Base-by-base conservation (phyloP, 2,113 vertebrate species). In the Sterrhoptilus dennistouni region DNA sequence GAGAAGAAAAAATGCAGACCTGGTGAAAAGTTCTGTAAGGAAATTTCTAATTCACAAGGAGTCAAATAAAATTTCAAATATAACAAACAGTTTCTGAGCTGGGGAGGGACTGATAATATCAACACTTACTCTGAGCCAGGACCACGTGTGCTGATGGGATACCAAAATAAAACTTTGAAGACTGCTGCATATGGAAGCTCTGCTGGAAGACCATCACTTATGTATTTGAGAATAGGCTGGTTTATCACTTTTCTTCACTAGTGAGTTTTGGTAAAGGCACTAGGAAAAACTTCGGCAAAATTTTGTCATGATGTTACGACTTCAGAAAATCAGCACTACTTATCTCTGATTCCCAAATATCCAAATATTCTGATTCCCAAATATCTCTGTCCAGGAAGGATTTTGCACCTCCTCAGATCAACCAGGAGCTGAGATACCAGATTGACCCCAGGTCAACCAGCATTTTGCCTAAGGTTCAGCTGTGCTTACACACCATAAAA, bases 291-390 rank as follows among this genome's bases (percentile, higher is more conserved):
- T 87, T 35, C 3, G 21, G 33, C 38, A 7, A 90, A 68, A 11
- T 3, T 3, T 4, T 54, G 11, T 25, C 19, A 11, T 2, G 15
- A 15, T 2, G 5, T 21, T 69, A 50, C 0, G 4, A 78, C 47
- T 61, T 78, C 28, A 91, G 33, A 78, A 84, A 70, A 81, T 24
- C 52, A 42, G 9, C 36, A 44, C 36, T 21, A 13, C 0, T 0
- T 31, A 49, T n/a, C n/a, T n/a, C n/a, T n/a, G n/a, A n/a, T 24
- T 69, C 28, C 16, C 50, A 44, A 25, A 20, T 13, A 2, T 23
- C 19, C n/a, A n/a, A n/a, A n/a, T n/a, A n/a, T n/a, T n/a, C n/a
- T n/a, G n/a, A n/a, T 24, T 69, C 28, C 16, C 50, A 44, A 25
- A 20, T 13, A 2, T 23, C 19, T 35, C 52, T 6, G 2, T 45